Evolutionary conservation across 1,140 invertebrate species (phyloP).

Genomic region (Drosophila bipectinata): DNA sequence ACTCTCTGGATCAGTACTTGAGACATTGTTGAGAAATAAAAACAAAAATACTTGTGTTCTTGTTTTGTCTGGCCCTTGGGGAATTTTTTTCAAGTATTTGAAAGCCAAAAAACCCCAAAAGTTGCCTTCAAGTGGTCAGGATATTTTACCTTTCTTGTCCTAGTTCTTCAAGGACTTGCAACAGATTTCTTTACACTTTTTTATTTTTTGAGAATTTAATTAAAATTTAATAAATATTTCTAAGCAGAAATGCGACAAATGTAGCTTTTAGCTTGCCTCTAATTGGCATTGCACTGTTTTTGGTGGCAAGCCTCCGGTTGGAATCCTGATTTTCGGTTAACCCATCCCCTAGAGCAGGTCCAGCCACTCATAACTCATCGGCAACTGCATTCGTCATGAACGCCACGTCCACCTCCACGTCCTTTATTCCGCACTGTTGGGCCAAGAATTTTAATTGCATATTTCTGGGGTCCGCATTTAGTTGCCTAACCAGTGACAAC

Average conservation of each 20-base stretch:
- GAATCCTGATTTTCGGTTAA: neutral
- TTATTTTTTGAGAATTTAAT: too few relatives aligned
- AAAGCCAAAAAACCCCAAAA: neutral
- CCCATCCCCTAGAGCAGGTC: neutral
- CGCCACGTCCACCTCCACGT: neutral
- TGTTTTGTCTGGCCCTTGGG: neutral
- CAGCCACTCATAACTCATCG: neutral
- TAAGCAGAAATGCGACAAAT: too few relatives aligned
- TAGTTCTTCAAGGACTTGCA: too few relatives aligned
- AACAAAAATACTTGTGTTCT: constrained; percentile 1
- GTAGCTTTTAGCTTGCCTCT: constrained; percentile 18
- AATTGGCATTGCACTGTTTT: constrained; percentile 22
- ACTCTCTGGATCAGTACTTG: neutral
- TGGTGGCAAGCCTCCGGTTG: neutral
- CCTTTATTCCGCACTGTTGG: constrained; percentile 1
- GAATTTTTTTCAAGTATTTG: constrained; percentile 1
- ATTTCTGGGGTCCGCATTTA: constrained; percentile 21
- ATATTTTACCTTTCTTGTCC: neutral
- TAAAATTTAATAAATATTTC: too few relatives aligned
- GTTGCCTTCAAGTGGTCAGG: constrained; percentile 4
- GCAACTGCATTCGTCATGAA: constrained; percentile 23
- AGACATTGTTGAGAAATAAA: constrained; percentile 16
- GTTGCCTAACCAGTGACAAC: constrained; percentile 1
- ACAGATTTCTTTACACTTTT: too few relatives aligned
- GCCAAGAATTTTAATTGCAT: constrained; percentile 47